These are phyloP conservation scores for Pyrgus malvae DNA, from an alignment of 2,888 invertebrate species.

Conservation along the genomic window DNA sequence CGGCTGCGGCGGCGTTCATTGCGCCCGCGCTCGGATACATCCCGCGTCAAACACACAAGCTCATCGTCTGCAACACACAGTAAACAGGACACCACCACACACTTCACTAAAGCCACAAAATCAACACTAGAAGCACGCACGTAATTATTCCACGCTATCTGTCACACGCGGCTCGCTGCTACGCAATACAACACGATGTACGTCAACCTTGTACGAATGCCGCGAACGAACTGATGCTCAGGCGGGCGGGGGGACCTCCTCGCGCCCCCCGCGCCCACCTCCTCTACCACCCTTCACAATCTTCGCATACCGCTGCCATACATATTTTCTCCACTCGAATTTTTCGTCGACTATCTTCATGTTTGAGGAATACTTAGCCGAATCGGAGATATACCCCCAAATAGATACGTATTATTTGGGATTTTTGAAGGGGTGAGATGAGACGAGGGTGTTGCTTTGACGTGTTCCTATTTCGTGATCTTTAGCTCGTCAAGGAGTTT, in stretches of 20 bases:
- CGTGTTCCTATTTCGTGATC: conserved; percentile 21
- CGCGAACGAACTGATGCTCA: conserved; percentile 61
- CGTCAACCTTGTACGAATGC: conserved; percentile 41
- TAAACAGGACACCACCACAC: conserved; percentile 66
- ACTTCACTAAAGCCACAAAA: conserved; percentile 67
- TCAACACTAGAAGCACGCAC: conserved; percentile 57
- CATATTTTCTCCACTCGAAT: conserved; percentile 80
- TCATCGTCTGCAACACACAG: conserved; percentile 66
- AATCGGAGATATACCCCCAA: conserved; percentile 78
- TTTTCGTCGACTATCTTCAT: conserved; percentile 80
- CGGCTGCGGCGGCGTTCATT: conserved; percentile 92
- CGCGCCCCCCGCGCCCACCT: conserved; percentile 50
- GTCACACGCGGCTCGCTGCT: conserved; percentile 61
- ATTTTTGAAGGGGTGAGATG: conserved; percentile 51
- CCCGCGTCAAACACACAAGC: conserved; percentile 79
- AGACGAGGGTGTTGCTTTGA: conserved; percentile 29
- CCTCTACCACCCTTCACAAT: conserved; percentile 60
- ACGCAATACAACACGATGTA: conserved; percentile 44
- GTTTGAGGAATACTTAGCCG: conserved; percentile 79
- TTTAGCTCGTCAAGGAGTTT: conserved; percentile 6
- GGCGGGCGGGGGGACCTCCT: conserved; percentile 50
- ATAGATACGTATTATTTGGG: conserved; percentile 77
- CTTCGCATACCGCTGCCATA: conserved; percentile 62
- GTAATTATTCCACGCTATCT: conserved; percentile 50
- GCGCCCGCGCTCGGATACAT: conserved; percentile 93